A percentile compares a stretch with the other conserved stretches of the same genome.
Conservation (phyloP, 2,113 vertebrate species). For the Galemys pyrenaicus region DNA sequence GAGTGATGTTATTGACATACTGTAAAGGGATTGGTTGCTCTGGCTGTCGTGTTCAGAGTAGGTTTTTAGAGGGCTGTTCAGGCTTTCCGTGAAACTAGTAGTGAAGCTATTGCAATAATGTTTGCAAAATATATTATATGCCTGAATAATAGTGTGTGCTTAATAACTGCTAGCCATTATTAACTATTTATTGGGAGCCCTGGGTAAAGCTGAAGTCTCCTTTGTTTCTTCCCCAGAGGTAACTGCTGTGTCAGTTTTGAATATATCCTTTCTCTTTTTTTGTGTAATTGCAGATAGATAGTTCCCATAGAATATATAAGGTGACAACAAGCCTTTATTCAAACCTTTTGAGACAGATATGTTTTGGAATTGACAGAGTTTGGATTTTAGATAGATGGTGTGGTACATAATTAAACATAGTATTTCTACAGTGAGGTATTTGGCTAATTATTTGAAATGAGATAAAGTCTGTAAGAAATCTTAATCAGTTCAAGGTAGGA, state of each 20-base stretch:
- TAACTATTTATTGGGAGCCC: not conserved
- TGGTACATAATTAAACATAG: not conserved
- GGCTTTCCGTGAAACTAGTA: not conserved
- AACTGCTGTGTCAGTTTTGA: not conserved
- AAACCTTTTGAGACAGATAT: not conserved
- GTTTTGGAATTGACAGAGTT: not conserved
- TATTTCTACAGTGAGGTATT: not conserved
- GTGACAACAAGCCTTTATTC: not conserved
- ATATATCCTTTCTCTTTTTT: not conserved
- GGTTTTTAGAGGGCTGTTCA: not conserved
- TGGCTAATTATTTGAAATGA: not conserved
- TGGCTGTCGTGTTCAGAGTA: not conserved
- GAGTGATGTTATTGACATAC: not conserved
- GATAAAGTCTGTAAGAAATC: not conserved
- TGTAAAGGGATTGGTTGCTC: not conserved
- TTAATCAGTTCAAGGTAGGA: not conserved
- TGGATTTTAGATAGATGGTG: not conserved
- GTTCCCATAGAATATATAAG: not conserved
- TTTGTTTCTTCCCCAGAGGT: not conserved
- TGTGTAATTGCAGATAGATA: not conserved
- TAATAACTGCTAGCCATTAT: not conserved
- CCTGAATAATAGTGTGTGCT: not conserved
- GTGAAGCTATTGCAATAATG: not conserved
- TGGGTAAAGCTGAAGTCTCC: not conserved
- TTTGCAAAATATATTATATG: not conserved